Evolutionary conservation across 2,113 vertebrate genomes (phyloP).

Genomic region (Crocuta crocuta): DNA sequence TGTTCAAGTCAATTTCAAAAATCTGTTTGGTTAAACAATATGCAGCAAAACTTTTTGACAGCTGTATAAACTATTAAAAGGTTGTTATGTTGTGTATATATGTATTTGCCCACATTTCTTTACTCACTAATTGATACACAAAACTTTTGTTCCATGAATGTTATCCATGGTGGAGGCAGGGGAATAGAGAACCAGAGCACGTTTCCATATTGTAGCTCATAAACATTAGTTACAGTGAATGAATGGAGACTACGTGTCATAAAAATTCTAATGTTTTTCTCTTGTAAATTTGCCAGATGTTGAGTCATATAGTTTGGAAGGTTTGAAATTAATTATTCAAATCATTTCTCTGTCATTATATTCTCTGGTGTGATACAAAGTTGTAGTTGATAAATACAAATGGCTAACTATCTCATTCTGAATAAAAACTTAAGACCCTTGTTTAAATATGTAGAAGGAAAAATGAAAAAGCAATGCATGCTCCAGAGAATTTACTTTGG

Average conservation of each 20-base stretch:
- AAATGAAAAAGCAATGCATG: neutral
- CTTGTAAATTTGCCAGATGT: conserved; percentile 81
- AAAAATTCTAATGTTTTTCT: conserved; percentile 70
- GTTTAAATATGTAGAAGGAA: neutral
- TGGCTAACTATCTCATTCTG: neutral
- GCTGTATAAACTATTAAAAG: neutral
- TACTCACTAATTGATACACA: neutral
- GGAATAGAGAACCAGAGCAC: conserved; percentile 36
- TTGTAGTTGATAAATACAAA: conserved; percentile 66
- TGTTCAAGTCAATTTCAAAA: neutral
- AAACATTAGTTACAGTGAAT: conserved; percentile 67
- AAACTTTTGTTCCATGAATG: neutral
- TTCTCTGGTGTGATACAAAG: conserved; percentile 36
- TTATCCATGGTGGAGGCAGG: neutral
- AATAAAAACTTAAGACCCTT: neutral
- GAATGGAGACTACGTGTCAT: conserved; percentile 30
- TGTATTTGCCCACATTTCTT: neutral
- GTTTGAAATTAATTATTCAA: conserved; percentile 79
- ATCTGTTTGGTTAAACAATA: neutral
- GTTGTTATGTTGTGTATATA: neutral
- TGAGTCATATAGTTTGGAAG: conserved; percentile 68
- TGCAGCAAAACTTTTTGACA: neutral
- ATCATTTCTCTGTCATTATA: conserved; percentile 69
- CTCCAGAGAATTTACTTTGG: neutral
- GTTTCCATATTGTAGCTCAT: conserved; percentile 21